Percentiles rank a stretch among this genome's conserved stretches.
These are phyloP conservation scores for Penaeus vannamei DNA, from an alignment of 1,140 invertebrate species.

Conservation along the genomic window DNA sequence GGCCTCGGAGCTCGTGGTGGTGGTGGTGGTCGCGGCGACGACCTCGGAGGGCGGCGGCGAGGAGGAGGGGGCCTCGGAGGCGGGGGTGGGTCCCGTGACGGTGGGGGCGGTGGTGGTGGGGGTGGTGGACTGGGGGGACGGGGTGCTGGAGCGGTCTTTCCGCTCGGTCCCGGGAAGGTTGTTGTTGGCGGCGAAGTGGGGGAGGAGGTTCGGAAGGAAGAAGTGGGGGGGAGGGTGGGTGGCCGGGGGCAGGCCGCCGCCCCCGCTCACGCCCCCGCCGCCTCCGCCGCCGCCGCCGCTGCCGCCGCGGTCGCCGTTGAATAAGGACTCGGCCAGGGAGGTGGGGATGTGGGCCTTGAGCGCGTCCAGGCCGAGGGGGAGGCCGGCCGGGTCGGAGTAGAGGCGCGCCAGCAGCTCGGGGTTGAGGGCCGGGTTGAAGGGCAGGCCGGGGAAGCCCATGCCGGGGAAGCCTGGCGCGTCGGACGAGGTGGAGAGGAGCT, in stretches of 20 bases:
- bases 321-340: constrained; percentile 68
- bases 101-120: constrained; percentile 70
- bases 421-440: constrained; percentile 75
- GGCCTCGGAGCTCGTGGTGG: constrained; percentile 39
- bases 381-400: constrained; percentile 80
- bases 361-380: constrained; percentile 76
- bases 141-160: constrained; percentile 66
- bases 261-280: not conserved
- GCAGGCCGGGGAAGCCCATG: constrained; percentile 71
- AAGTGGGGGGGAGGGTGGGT: constrained; percentile 72
- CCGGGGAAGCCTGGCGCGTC: constrained; percentile 65
- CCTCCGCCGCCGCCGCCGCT: constrained; percentile 6
- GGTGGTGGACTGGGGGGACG: constrained; percentile 68
- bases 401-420: constrained; percentile 87
- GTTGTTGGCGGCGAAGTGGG: constrained; percentile 65
- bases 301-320: constrained; percentile 49
- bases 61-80: constrained; percentile 71
- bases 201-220: constrained; percentile 67
- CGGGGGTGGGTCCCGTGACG: constrained; percentile 69
- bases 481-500: constrained; percentile 83
- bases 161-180: constrained; percentile 60
- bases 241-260: constrained; percentile 48
- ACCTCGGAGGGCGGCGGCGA: constrained; percentile 70
- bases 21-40: constrained; percentile 41
- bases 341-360: constrained; percentile 73